Conservation (phyloP, 2,888 invertebrate genomes). For the Chaetogeoica ovagalla region DNA sequence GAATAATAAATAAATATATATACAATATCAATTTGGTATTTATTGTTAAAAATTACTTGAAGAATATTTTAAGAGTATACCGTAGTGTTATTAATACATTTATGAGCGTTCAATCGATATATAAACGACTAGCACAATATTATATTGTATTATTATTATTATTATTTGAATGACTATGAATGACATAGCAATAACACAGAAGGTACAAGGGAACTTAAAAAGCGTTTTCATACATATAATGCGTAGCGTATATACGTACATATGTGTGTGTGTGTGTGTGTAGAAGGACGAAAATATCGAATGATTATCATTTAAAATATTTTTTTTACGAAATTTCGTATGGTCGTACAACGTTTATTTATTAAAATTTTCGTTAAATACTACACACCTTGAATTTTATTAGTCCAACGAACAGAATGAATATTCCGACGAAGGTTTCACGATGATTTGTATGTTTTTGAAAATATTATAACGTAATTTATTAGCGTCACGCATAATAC, state of each 20-base stretch:
- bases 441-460: conserved; percentile 25
- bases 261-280: not conserved
- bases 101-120: no score
- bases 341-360: not conserved
- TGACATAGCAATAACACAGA: not conserved
- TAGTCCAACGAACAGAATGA: not conserved
- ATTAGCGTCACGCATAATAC: not conserved
- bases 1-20: no score
- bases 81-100: no score
- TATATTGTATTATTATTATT: no score
- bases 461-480: not conserved
- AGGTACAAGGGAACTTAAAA: not conserved
- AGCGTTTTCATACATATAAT: no score
- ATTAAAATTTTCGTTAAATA: not conserved
- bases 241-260: not conserved
- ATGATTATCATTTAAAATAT: not conserved
- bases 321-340: not conserved
- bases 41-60: no score
- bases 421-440: conserved; percentile 16
- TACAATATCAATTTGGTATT: no score
- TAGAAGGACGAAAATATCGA: conserved; percentile 12
- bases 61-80: no score
- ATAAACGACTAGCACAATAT: no score
- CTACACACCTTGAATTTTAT: conserved; percentile 16
- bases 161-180: not conserved